phyloP scores from a whole-genome alignment of 2,113 vertebrate genomes.

The cat (Felis catus) region F.catus_Fca126_mat1.0 CM031415.1:80596501-80597000 shows the following conservation, averaged over 20 bases:
- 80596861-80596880: constrained; percentile 85
- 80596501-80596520: too few species aligned
- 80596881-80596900: constrained; percentile 86
- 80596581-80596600: background rate
- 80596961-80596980: constrained; percentile 82
- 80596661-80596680: constrained; percentile 9
- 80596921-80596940: constrained; percentile 86
- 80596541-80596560: too few species aligned
- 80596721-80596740: background rate
- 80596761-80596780: constrained; percentile 74
- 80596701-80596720: constrained; percentile 21
- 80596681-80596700: background rate
- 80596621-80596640: background rate
- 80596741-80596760: constrained; percentile 37
- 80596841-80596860: constrained; percentile 83
- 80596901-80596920: constrained; percentile 84
- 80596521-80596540: too few species aligned
- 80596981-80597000: constrained; percentile 52
- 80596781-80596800: constrained; percentile 76
- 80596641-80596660: background rate
- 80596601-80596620: background rate
- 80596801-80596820: constrained; percentile 68
- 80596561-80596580: too few species aligned
- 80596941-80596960: constrained; percentile 84
- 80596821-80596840: constrained; percentile 85